These are phyloP conservation scores for Lasaia peninsularis DNA, from an alignment of 1,140 invertebrate genomes.

Conservation along the genomic window DNA sequence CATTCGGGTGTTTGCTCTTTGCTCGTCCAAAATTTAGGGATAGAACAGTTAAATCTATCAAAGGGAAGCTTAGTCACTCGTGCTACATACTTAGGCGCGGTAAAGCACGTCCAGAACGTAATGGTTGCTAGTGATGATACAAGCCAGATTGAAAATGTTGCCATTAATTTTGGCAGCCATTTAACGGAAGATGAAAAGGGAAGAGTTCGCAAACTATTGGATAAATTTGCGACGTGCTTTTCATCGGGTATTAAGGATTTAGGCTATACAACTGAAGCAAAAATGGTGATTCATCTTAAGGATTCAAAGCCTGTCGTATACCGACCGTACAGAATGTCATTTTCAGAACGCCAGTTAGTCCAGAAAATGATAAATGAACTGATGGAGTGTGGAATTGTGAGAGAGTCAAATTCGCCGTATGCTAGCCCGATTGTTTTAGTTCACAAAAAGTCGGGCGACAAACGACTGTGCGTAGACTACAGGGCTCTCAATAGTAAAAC, in stretches of 20 bases:
- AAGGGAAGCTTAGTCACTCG: conserved; percentile 18
- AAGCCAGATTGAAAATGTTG: too few species aligned
- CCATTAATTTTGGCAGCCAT: too few species aligned
- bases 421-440: conserved; percentile 13
- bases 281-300: not conserved
- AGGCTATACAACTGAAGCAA: not conserved
- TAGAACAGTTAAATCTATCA: conserved; percentile 1
- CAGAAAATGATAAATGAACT: not conserved
- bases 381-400: not conserved
- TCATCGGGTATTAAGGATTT: not conserved
- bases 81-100: too few species aligned
- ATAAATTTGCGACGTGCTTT: conserved; percentile 1
- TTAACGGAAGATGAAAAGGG: not conserved
- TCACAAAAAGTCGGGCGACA: conserved; percentile 3
- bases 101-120: too few species aligned
- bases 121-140: too few species aligned
- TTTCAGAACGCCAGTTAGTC: not conserved
- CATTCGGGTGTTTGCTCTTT: conserved; percentile 8
- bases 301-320: conserved; percentile 7
- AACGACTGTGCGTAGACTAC: conserved; percentile 15
- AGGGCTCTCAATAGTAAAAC: conserved; percentile 12
- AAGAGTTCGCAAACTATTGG: too few species aligned
- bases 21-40: conserved; percentile 23
- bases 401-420: conserved; percentile 5
- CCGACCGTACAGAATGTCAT: conserved; percentile 1